Evolutionary conservation across 2,888 invertebrate genomes (phyloP).

Genomic region (Mesorhabditis spiculigera): DNA sequence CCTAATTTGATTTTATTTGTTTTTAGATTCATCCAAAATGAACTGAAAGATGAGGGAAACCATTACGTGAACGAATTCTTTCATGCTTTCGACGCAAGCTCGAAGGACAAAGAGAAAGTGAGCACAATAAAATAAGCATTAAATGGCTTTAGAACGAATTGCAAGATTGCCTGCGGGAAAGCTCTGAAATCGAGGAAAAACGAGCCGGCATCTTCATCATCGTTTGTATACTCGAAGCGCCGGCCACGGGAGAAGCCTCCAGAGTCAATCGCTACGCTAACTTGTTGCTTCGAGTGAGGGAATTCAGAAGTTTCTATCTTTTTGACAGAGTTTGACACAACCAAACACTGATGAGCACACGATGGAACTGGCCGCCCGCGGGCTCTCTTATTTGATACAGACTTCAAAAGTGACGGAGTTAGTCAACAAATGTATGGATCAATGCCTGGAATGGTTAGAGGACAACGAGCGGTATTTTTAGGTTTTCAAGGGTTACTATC

Average conservation of each 20-base stretch:
- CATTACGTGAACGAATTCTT: too few species aligned
- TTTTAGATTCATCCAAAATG: too few species aligned
- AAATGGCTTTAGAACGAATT: too few species aligned
- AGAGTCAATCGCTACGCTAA: conserved; percentile 29
- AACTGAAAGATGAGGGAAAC: too few species aligned
- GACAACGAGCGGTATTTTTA: conserved; percentile 54
- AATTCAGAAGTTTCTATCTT: not conserved
- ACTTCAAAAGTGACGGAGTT: conserved; percentile 92
- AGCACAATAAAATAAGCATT: too few species aligned
- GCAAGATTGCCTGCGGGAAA: not conserved
- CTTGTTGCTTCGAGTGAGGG: conserved; percentile 23
- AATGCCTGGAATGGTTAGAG: conserved; percentile 90
- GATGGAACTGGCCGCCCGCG: conserved; percentile 92
- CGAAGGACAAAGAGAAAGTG: too few species aligned
- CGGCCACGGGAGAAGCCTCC: too few species aligned
- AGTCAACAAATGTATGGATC: conserved; percentile 94
- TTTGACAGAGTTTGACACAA: conserved; percentile 60
- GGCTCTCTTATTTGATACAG: conserved; percentile 81
- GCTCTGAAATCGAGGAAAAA: conserved; percentile 17
- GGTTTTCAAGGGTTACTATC: too few species aligned
- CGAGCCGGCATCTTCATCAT: conserved; percentile 39
- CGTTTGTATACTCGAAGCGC: too few species aligned
- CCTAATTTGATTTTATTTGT: too few species aligned
- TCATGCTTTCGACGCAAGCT: too few species aligned
- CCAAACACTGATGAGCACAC: conserved; percentile 65